Conservation (phyloP, 2,113 vertebrate genomes). For the Callocephalon fimbriatum region DNA sequence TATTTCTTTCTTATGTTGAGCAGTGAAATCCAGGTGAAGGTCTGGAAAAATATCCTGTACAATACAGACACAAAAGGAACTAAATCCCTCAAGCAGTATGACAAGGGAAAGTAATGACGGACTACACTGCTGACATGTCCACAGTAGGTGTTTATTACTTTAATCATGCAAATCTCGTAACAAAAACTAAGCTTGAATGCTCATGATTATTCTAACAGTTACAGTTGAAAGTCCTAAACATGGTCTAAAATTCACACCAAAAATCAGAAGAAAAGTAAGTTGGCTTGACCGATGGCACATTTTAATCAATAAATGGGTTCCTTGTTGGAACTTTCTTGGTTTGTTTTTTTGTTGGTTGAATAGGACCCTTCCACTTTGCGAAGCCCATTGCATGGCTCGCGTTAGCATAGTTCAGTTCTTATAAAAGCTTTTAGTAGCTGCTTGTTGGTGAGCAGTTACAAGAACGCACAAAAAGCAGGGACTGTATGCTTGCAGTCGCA, state of each 20-base stretch:
- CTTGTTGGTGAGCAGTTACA: neutral
- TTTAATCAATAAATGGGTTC: neutral
- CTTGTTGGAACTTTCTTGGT: neutral
- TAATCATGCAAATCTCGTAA: neutral
- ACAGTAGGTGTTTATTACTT: neutral
- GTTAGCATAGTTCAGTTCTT: neutral
- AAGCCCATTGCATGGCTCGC: neutral
- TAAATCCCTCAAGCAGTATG: neutral
- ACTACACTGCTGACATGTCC: neutral
- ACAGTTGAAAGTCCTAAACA: neutral
- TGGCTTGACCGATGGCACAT: neutral
- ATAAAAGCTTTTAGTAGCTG: neutral
- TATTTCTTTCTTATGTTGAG: neutral
- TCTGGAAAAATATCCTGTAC: neutral
- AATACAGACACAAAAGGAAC: neutral
- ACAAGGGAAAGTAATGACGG: neutral
- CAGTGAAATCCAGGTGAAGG: neutral
- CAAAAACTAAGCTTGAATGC: neutral
- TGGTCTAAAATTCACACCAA: neutral
- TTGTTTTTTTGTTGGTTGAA: neutral
- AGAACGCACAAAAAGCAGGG: neutral
- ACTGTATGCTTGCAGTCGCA: neutral
- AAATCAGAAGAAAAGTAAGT: neutral
- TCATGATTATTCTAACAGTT: fast-evolving
- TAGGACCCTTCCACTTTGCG: neutral